Evolutionary conservation across 2,888 invertebrate species (phyloP).

Genomic region (Allacma fusca): DNA sequence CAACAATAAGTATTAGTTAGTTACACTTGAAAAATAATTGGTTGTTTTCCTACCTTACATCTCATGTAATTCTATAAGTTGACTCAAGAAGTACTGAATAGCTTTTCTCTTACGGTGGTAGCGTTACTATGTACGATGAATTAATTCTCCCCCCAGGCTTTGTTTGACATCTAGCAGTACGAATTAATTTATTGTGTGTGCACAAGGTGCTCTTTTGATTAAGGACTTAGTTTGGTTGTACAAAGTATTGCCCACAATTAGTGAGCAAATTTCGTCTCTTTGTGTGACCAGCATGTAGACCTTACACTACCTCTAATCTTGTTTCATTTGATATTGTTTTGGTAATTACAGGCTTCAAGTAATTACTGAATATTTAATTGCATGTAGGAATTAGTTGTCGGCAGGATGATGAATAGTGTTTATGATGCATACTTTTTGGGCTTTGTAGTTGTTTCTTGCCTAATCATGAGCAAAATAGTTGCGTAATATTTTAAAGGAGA

Average conservation of each 20-base stretch:
- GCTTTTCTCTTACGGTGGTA: background rate
- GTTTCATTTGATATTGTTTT: background rate
- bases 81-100: background rate
- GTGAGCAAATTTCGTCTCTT: background rate
- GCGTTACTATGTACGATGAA: background rate
- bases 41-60: background rate
- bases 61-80: background rate
- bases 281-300: background rate
- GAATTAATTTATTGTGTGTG: constrained; percentile 12
- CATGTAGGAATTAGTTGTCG: background rate
- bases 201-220: background rate
- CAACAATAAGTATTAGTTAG: background rate
- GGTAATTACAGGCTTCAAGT: background rate
- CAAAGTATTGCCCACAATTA: too few relatives aligned
- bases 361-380: constrained; percentile 7
- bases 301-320: background rate
- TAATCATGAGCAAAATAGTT: background rate
- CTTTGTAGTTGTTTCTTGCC: background rate
- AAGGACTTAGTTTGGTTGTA: background rate
- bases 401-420: background rate
- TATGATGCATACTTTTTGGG: background rate
- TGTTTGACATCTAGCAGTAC: background rate
- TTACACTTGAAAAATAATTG: background rate
- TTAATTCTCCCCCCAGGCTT: background rate
- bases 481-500: background rate